Base-by-base conservation (phyloP, 1,140 invertebrate genomes). In the Trissolcus basalis region DNA sequence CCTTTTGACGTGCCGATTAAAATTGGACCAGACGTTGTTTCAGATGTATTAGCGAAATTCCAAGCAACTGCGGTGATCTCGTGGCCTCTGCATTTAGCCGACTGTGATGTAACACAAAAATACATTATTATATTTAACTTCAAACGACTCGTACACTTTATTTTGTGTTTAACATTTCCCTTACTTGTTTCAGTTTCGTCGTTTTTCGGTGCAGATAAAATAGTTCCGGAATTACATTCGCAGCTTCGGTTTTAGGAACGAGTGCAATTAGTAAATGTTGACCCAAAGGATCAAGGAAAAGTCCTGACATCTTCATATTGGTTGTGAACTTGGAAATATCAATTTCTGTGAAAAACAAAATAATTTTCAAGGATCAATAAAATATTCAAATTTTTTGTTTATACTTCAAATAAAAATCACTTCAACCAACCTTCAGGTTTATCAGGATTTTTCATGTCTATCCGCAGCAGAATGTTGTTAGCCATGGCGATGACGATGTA, bases 1-100 rank as follows among this genome's bases (percentile, higher is more conserved):
- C 96, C 97, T 83, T 94, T 95, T 11, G 94, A 95, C 0, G 96
- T 98, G 13, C 97, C 97, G 3, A 98, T 80, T 13, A 98, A 87
- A 74, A 98, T 96, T 0, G 94, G 91, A 3, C 94, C 94, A 0
- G 93, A 93, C 0, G 91, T 91, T 4, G 86, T 90, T 50, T 94
- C 92, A 0, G 91, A 94, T 16, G 91, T 91, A 82, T 94, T 94
- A 36, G 91, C 89, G 77, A 90, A 92, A 88, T 97, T 97, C 94
- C 97, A 98, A 0, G 92, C 97, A 0, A 98, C 94, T 50, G 95
- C 93, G 11, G 96, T 97, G 32, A 98, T 93, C 83, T 96, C 92
- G 87, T 96, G 94, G 48, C 94, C 95, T 77, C 92, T 91, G 55
- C 94, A 92, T 85, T 94, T 93, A 33, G 88, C 87, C 19, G 89